Evolutionary conservation across 2,888 invertebrate genomes (phyloP).

Genomic region (Aelia acuminata): DNA sequence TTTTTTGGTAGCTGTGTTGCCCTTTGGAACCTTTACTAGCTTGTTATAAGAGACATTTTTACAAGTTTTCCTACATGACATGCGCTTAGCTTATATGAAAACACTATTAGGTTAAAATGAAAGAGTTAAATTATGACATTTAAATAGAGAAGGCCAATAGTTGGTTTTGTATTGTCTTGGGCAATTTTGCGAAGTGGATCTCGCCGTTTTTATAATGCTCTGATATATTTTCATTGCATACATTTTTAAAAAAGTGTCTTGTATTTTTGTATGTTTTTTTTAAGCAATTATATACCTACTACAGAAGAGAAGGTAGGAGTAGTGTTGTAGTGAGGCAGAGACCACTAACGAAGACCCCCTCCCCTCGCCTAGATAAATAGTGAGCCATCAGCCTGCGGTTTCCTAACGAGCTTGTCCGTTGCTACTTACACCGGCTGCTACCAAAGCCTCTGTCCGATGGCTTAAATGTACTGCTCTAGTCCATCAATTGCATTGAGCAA

Average conservation of each 20-base stretch:
- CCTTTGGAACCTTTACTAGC: too few relatives aligned
- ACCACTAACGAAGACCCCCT: conserved; percentile 3
- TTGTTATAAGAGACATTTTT: too few relatives aligned
- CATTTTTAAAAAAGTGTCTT: background rate
- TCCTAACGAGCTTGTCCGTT: conserved; percentile 26
- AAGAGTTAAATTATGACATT: too few relatives aligned
- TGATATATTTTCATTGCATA: too few relatives aligned
- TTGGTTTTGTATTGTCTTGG: too few relatives aligned
- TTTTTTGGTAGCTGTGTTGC: too few relatives aligned
- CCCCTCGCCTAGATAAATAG: background rate
- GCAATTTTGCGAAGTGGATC: too few relatives aligned
- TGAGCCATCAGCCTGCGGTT: conserved; percentile 23
- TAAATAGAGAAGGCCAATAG: too few relatives aligned
- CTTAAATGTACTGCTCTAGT: background rate
- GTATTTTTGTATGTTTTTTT: background rate
- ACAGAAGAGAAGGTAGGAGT: background rate
- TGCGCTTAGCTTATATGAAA: too few relatives aligned
- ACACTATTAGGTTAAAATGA: too few relatives aligned
- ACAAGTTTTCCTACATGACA: too few relatives aligned
- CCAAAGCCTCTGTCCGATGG: background rate
- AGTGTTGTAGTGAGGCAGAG: background rate
- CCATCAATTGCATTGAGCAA: background rate
- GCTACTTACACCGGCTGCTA: conserved; percentile 1
- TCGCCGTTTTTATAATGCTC: too few relatives aligned
- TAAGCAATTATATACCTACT: background rate